These are phyloP conservation scores for Elysia crispata DNA, from an alignment of 2,888 invertebrate genomes.

Conservation along the genomic window DNA sequence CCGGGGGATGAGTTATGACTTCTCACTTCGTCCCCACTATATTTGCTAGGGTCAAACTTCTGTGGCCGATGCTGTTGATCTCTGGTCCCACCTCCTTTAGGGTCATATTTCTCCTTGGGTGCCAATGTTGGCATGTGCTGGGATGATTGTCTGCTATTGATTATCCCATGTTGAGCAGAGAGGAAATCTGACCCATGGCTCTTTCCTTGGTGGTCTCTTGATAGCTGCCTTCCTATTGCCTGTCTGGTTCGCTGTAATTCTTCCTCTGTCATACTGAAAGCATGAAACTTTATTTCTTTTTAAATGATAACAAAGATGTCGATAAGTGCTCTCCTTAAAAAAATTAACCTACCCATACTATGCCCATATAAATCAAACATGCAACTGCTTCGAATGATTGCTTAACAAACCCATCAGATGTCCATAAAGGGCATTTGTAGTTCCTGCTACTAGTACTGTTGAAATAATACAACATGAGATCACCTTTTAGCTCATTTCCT, in stretches of 20 bases:
- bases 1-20: neutral
- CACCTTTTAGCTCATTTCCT: no score
- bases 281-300: neutral
- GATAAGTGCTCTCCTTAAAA: no score
- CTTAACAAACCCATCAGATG: no score
- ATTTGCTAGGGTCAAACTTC: conserved; percentile 41
- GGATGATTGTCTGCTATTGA: neutral
- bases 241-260: conserved; percentile 21
- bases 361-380: no score
- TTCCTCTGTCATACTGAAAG: conserved; percentile 39
- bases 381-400: no score
- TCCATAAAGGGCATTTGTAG: no score
- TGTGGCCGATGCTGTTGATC: neutral
- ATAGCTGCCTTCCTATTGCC: conserved; percentile 21
- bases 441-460: no score
- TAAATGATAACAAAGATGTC: neutral
- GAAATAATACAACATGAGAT: no score
- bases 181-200: neutral
- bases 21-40: neutral
- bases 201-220: neutral
- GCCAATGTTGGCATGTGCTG: neutral
- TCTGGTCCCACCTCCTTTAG: neutral
- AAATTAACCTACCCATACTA: no score
- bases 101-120: neutral
- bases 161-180: neutral